A percentile compares a stretch with the other conserved stretches of the same genome.
phyloP scores from a whole-genome alignment of 2,888 invertebrate genomes.

The Drosophila rellima region DNA sequence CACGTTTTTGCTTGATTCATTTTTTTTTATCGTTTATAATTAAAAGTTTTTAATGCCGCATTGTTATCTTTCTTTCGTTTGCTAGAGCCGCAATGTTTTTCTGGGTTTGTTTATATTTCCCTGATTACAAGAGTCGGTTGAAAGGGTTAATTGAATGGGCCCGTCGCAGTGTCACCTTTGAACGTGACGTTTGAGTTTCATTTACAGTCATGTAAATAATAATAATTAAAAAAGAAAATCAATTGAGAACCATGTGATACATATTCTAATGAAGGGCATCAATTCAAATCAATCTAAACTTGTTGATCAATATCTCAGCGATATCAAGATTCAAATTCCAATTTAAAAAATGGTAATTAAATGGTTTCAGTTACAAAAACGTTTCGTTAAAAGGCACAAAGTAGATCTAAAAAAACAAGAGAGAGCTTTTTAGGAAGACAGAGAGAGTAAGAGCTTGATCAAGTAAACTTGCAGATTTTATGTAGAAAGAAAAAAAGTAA shows the following conservation, averaged over 20 bases:
- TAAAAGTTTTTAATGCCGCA: constrained; percentile 67
- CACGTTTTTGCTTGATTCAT: constrained; percentile 6
- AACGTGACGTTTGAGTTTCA: constrained; percentile 6
- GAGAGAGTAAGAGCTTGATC: neutral
- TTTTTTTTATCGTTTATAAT: constrained; percentile 50
- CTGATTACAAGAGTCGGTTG: constrained; percentile 48
- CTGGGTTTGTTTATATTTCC: constrained; percentile 34
- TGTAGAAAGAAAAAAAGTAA: too few relatives aligned
- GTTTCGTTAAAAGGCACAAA: too few relatives aligned
- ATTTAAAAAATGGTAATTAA: neutral
- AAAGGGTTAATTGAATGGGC: constrained; percentile 67
- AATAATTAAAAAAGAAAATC: neutral
- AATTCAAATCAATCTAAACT: neutral
- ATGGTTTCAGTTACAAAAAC: neutral
- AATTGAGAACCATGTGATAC: constrained; percentile 7
- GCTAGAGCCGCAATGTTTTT: constrained; percentile 41
- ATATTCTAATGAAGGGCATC: neutral
- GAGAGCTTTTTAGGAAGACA: neutral
- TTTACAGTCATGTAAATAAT: neutral
- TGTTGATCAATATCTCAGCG: neutral
- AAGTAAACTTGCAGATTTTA: too few relatives aligned
- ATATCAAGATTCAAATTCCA: constrained; percentile 4
- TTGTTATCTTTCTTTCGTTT: constrained; percentile 66
- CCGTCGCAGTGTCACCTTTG: constrained; percentile 13
- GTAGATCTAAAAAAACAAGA: too few relatives aligned